Evolutionary conservation across 2,888 invertebrate species (phyloP), one percentile per base, ranked within the genome.

Genomic region (Dolichopus griseipennis): DNA sequence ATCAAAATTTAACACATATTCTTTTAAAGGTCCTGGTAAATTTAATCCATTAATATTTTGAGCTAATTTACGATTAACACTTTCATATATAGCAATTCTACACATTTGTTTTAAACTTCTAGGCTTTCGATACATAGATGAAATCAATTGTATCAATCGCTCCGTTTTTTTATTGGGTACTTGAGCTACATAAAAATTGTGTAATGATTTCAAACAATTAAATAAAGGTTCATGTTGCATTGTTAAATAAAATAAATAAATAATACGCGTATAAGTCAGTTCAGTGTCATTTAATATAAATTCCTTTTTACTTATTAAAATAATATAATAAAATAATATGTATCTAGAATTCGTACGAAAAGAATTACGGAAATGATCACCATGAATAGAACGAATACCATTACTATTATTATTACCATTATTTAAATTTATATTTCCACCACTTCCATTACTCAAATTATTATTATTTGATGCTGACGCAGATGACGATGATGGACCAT

Each of bases 31-130:
- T 71, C 83, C 84, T 9, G 91, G 91, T 73, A 91, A 80, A 77
- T 88, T 89, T 73, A 91, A 81, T 76, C 87, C 86, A 76, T 84
- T 86, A 66, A 89, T 84, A 75, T 84, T 84, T 71, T 85, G 83
- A n/a, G 88, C 88, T 67, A 90, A 83, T 74, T 86, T 84, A 65
- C 87, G 82, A 70, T 85, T 83, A 71, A 91, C 78, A 66, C 88
- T 84, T 74, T 86, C 86, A 77, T 90, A 89, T 71, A 91, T 89
- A 72, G 85, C 83, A 66, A 89, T 86, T 22, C 91, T 84, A 64
- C 88, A 84, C 70, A 90, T 85, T 79, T 90, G 90, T 76, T 90
- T 89, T n/a, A 91, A 82, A 71, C 85, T 86, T 64, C 90, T 83
- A 12, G 91, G 90, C 70, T 84, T 83, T 61, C 87, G 86, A 74